Conservation (phyloP, 2,888 invertebrate species). For the Macrosoma leucophasiata region DNA sequence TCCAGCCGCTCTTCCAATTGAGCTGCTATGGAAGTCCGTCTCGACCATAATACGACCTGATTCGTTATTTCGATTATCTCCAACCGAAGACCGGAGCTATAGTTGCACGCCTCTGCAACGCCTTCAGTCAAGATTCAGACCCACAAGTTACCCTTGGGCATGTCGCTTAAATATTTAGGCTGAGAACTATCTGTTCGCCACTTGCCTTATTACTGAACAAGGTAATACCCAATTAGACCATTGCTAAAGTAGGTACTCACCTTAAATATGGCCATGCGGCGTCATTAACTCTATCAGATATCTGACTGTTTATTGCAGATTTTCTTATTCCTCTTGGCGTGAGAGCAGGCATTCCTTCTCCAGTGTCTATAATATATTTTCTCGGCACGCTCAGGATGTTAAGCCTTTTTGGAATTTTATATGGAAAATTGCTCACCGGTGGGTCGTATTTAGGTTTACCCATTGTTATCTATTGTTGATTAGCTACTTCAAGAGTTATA, state of each 20-base stretch:
- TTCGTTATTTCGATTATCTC: too few relatives aligned
- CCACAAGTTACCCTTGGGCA: too few relatives aligned
- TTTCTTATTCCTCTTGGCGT: slow-evolving; percentile 41
- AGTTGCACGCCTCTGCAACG: too few relatives aligned
- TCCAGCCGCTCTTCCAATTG: too few relatives aligned
- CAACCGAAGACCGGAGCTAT: too few relatives aligned
- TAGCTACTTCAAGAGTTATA: slow-evolving; percentile 40
- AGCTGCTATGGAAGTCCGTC: too few relatives aligned
- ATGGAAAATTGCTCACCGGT: slow-evolving; percentile 43
- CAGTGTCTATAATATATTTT: slow-evolving; percentile 35
- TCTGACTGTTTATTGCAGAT: slow-evolving; percentile 42
- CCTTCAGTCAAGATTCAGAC: too few relatives aligned
- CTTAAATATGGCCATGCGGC: slow-evolving; percentile 55
- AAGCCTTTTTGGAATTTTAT: slow-evolving; percentile 45
- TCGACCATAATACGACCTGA: too few relatives aligned
- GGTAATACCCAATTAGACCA: too few relatives aligned
- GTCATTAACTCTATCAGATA: slow-evolving; percentile 47
- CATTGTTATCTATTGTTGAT: slow-evolving; percentile 37
- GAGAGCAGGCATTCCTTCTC: slow-evolving; percentile 45
- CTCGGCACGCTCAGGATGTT: slow-evolving; percentile 47
- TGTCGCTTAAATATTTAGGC: too few relatives aligned
- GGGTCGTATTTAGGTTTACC: slow-evolving; percentile 42
- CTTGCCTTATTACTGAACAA: too few relatives aligned
- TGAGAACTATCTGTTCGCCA: too few relatives aligned
- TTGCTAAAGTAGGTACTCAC: slow-evolving; percentile 32